phyloP scores from a whole-genome alignment of 1,140 invertebrate species.

The Ostrea edulis region DNA sequence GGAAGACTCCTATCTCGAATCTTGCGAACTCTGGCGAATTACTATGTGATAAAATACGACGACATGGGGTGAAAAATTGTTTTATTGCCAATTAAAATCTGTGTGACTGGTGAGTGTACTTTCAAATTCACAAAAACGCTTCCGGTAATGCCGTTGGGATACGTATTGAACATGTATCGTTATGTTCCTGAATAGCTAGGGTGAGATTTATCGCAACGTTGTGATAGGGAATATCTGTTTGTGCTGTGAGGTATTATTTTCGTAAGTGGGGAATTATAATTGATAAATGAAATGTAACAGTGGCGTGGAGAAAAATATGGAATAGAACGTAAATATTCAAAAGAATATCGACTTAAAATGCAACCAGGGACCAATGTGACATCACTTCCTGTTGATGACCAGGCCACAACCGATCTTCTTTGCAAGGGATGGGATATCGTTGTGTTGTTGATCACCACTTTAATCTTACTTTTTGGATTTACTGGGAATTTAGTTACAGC shows the following conservation, averaged over 20 bases:
- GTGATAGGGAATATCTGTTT: too few species aligned
- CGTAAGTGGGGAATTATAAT: too few species aligned
- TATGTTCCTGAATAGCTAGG: too few species aligned
- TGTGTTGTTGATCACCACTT: background rate
- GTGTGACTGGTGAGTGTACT: too few species aligned
- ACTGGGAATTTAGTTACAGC: conserved; percentile 6
- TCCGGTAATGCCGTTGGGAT: too few species aligned
- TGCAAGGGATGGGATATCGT: background rate
- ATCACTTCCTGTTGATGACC: background rate
- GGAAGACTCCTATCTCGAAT: background rate
- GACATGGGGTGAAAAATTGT: background rate
- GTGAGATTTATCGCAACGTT: too few species aligned
- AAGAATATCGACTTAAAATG: background rate
- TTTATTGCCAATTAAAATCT: background rate
- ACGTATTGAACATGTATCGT: too few species aligned
- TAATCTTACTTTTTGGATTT: background rate
- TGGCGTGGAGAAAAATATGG: too few species aligned
- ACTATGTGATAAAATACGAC: background rate
- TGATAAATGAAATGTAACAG: too few species aligned
- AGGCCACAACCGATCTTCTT: background rate
- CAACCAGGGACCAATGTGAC: background rate
- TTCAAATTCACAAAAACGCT: too few species aligned
- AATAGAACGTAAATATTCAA: too few species aligned
- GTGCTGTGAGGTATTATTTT: too few species aligned
- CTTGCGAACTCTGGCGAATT: background rate